A percentile compares a stretch with the other conserved stretches of the same genome.
Conservation (phyloP, 2,888 invertebrate genomes). For the Drosophila meridionalis region DNA sequence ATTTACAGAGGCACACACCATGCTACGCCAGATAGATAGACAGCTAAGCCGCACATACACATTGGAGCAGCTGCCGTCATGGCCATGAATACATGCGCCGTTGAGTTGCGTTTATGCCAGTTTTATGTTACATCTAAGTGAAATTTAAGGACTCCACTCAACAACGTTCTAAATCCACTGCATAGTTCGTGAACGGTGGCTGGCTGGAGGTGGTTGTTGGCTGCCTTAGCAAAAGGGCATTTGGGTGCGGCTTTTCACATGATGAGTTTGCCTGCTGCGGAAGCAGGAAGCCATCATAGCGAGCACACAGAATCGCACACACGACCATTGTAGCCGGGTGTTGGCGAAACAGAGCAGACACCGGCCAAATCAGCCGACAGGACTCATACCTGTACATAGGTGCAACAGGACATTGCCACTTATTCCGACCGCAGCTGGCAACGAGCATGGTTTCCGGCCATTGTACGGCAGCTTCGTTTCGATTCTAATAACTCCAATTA, state of each 20-base stretch:
- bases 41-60: slow-evolving; percentile 21
- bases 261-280: slow-evolving; percentile 67
- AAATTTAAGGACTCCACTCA: slow-evolving; percentile 82
- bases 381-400: slow-evolving; percentile 41
- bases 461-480: slow-evolving; percentile 61
- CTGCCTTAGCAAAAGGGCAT: slow-evolving; percentile 18
- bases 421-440: slow-evolving; percentile 62
- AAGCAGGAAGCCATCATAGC: slow-evolving; percentile 74
- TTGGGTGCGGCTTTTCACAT: slow-evolving; percentile 61
- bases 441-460: slow-evolving; percentile 42
- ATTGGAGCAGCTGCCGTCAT: slow-evolving; percentile 46
- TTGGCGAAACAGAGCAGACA: slow-evolving; percentile 33
- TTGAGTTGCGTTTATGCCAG: slow-evolving; percentile 74
- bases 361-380: slow-evolving; percentile 1
- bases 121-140: slow-evolving; percentile 82
- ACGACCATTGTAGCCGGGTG: slow-evolving; percentile 22
- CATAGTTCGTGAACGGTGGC: slow-evolving; percentile 58
- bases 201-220: neutral
- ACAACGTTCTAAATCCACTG: slow-evolving; percentile 71
- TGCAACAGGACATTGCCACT: slow-evolving; percentile 71
- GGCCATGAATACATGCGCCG: slow-evolving; percentile 75
- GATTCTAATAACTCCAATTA: slow-evolving; percentile 80
- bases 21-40: neutral
- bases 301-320: slow-evolving; percentile 33
- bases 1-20: slow-evolving; percentile 4